Base-by-base conservation (phyloP, 1,140 invertebrate genomes). In the Tribolium castaneum region DNA sequence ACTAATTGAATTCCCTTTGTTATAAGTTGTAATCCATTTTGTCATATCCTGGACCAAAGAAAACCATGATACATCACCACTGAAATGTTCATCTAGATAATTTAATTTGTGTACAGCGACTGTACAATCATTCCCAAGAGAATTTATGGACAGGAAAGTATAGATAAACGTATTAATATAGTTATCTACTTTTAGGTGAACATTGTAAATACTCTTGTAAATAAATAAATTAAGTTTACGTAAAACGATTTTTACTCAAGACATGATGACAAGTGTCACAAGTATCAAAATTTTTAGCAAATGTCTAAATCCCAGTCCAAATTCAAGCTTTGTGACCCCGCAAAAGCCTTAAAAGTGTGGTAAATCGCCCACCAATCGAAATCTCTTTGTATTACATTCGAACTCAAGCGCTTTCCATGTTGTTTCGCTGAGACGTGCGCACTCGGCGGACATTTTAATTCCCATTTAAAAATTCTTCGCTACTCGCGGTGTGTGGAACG, bases 181-280 rank as follows among this genome's bases (percentile, higher is more conserved):
- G 49, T 52, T 73, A 73, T 73, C 59, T 66, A 66, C 45, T 73
- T 73, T 73, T 52, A 73, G 71, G 71, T 73, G 71, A 73, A 73
- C 71, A 73, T 73, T 73, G 71, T 73, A 73, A 73, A 73, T 73
- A 73, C 70, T 73, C 71, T 73, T 73, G 71, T 73, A 73, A 73
- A 73, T 73, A 73, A 73, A 73, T 73, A 22, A 25, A 73, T 6
- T 73, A 73, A 73, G 49, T 73, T 73, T 72, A 72, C 35, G 22
- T 66, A 66, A 66, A 30, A 6, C n/a, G 59, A 35, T 30, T 66
- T 66, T 66, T 35, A 35, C 2, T 35, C 6, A 12, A 12, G 34
- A 13, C 25, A 3, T 52, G 13, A 52, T 19, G 10, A 10, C n/a
- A 45, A 45, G 39, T 45, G 39, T 45, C 39, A 45, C n/a, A 45